phyloP scores from a whole-genome alignment of 2,113 vertebrate species.

The Perccottus glenii region DNA sequence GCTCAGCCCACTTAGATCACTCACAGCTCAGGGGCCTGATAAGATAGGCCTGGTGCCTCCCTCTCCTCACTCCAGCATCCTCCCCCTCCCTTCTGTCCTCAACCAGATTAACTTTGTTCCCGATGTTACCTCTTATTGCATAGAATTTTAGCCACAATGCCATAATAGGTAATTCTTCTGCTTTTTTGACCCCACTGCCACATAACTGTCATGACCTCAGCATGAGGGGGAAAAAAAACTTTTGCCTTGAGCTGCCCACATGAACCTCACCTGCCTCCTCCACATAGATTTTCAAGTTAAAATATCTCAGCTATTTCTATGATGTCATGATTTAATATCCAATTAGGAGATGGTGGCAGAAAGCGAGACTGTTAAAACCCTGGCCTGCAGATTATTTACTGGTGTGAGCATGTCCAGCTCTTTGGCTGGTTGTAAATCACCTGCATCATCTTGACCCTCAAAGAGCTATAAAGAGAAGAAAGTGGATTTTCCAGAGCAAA shows the following conservation, averaged over 20 bases:
- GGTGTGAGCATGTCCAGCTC: conserved; percentile 52
- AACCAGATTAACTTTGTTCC: too few species aligned
- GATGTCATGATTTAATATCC: conserved; percentile 73
- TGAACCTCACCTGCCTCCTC: conserved; percentile 39
- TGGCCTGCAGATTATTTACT: conserved; percentile 60
- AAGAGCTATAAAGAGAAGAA: conserved; percentile 41
- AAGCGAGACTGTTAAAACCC: conserved; percentile 57
- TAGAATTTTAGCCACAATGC: too few species aligned
- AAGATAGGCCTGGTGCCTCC: conserved; percentile 57
- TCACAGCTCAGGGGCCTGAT: conserved; percentile 55
- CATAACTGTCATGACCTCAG: conserved; percentile 53
- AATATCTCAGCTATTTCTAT: conserved; percentile 66
- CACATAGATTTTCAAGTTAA: conserved; percentile 44
- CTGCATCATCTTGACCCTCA: conserved; percentile 57
- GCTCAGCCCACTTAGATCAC: conserved; percentile 65
- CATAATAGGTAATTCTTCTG: conserved; percentile 28
- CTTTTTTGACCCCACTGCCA: conserved; percentile 51
- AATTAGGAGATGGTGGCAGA: conserved; percentile 59
- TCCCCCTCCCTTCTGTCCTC: conserved; percentile 14
- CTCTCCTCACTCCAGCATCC: conserved; percentile 18
- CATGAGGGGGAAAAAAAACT: conserved; percentile 23
- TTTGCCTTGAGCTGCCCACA: conserved; percentile 19
- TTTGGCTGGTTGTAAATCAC: conserved; percentile 58
- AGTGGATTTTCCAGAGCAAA: background rate
- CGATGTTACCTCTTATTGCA: too few species aligned